Conservation (phyloP, 2,797 vertebrate species). For the Eidolon dupreanum region DNA sequence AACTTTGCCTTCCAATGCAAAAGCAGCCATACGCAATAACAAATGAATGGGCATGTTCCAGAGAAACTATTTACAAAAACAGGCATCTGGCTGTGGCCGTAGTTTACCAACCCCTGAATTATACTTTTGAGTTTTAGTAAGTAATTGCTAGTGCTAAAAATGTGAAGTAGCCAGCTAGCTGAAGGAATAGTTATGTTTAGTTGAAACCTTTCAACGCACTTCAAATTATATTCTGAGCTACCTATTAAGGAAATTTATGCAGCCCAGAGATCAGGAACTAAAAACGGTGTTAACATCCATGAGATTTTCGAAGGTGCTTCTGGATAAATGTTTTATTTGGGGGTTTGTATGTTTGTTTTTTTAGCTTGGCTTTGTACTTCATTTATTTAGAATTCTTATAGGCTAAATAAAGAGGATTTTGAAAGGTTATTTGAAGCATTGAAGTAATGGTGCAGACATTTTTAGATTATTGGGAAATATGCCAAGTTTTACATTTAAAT, state of each 20-base stretch:
- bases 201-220: neutral
- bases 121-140: neutral
- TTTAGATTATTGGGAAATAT: slow-evolving; percentile 37
- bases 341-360: neutral
- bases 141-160: neutral
- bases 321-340: neutral
- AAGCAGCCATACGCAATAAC: neutral
- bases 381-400: slow-evolving; percentile 42
- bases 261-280: neutral
- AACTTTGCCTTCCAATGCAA: neutral
- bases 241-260: neutral
- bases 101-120: neutral
- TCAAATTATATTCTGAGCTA: neutral
- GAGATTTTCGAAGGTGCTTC: neutral
- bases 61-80: neutral
- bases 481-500: slow-evolving; percentile 37
- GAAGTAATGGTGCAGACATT: neutral
- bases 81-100: neutral
- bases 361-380: neutral
- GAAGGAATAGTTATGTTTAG: neutral
- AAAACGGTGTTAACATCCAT: neutral
- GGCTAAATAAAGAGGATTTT: slow-evolving; percentile 19
- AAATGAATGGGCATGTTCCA: neutral
- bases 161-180: neutral
- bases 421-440: slow-evolving; percentile 1